Evolutionary conservation across 2,113 vertebrate species (phyloP).

Genomic region (Cavia aperea): DNA sequence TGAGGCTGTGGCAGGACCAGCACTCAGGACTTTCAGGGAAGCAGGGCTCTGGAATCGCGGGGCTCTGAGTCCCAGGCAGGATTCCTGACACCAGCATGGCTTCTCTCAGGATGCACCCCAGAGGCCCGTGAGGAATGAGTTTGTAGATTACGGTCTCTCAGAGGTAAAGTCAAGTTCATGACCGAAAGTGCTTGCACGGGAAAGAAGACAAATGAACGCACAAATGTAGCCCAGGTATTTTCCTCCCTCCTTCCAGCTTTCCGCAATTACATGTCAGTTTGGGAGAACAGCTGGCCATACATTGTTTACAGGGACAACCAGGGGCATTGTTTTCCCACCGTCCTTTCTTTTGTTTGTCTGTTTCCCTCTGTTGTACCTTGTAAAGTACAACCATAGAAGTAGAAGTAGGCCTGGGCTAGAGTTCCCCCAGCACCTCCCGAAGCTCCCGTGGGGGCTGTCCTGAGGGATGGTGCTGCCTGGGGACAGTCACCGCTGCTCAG

Average conservation of each 20-base stretch:
- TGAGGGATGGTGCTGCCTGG: not conserved
- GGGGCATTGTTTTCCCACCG: not conserved
- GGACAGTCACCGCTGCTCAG: not conserved
- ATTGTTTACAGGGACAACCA: not conserved
- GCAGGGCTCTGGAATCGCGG: accelerated
- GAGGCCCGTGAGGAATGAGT: accelerated
- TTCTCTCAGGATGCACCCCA: accelerated
- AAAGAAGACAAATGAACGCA: no score
- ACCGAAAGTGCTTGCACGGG: not conserved
- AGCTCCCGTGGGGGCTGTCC: not conserved
- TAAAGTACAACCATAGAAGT: not conserved
- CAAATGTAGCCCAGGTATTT: no score
- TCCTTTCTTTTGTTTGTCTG: no score
- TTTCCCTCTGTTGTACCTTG: accelerated
- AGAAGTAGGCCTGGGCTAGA: not conserved
- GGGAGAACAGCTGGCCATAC: not conserved
- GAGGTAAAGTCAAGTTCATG: accelerated
- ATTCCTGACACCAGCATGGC: not conserved
- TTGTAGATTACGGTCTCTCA: not conserved
- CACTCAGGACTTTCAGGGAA: not conserved
- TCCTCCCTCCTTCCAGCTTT: not conserved
- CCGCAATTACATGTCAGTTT: not conserved
- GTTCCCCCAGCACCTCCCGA: not conserved
- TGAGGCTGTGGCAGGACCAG: not conserved
- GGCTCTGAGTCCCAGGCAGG: accelerated